Conservation (phyloP, 1,140 invertebrate species). For the silkworm (Bombyx mori) region DNA sequence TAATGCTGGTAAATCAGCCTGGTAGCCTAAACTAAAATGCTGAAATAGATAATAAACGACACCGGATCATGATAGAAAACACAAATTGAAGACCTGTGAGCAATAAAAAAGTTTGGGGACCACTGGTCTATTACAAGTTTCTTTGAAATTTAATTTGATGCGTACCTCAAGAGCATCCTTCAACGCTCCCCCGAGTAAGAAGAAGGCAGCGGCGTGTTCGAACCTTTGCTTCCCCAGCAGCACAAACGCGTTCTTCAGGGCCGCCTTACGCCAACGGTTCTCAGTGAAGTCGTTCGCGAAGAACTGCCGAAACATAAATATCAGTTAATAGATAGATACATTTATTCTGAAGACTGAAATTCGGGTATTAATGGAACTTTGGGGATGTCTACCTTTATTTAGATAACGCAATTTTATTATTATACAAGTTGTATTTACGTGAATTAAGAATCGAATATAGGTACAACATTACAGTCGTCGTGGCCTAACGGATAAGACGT, state of each 20-base stretch:
- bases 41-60: constrained; percentile 2
- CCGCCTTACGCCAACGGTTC: constrained; percentile 96
- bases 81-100: too few species aligned
- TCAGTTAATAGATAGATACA: too few species aligned
- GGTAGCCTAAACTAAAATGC: background rate
- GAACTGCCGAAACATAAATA: constrained; percentile 71
- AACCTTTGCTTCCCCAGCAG: constrained; percentile 96
- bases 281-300: constrained; percentile 96
- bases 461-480: too few species aligned
- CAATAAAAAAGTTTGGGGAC: too few species aligned
- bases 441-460: too few species aligned
- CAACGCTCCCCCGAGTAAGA: constrained; percentile 92
- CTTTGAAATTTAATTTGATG: background rate
- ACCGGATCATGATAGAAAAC: too few species aligned
- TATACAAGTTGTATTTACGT: too few species aligned
- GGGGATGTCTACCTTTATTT: too few species aligned
- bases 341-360: background rate
- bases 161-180: constrained; percentile 94
- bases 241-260: constrained; percentile 97
- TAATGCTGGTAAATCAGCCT: too few species aligned
- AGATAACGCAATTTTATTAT: too few species aligned
- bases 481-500: too few species aligned
- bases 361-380: background rate
- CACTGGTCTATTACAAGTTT: too few species aligned
- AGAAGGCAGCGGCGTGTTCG: constrained; percentile 94